Percentiles rank a stretch among this genome's conserved stretches.
Conservation (phyloP, 2,113 vertebrate genomes). For the Hypomesus transpacificus region DNA sequence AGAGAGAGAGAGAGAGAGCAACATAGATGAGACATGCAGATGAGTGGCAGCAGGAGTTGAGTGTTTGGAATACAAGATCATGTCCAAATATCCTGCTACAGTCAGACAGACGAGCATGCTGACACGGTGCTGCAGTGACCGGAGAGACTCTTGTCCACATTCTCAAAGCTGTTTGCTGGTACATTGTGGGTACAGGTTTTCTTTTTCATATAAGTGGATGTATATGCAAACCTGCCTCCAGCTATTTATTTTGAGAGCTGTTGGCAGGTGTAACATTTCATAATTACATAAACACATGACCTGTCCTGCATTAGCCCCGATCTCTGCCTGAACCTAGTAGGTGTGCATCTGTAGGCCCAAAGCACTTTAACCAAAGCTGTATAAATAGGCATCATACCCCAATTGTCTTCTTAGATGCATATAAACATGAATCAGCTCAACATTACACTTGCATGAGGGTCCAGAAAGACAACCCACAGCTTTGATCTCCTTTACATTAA, state of each 20-base stretch:
- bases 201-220: not conserved
- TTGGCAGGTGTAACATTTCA: constrained; percentile 42
- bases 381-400: constrained; percentile 48
- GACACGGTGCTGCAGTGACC: constrained; percentile 19
- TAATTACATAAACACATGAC: constrained; percentile 48
- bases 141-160: constrained; percentile 1
- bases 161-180: too few species aligned
- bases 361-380: constrained; percentile 62
- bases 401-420: constrained; percentile 52
- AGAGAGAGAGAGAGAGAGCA: constrained; percentile 19
- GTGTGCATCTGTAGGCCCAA: constrained; percentile 57
- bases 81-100: not conserved
- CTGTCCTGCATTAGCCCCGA: constrained; percentile 53
- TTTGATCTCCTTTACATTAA: constrained; percentile 59
- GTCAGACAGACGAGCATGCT: constrained; percentile 31
- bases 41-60: constrained; percentile 29
- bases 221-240: not conserved
- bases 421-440: constrained; percentile 58
- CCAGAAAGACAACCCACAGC: constrained; percentile 55
- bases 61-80: constrained; percentile 12
- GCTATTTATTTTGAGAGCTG: constrained; percentile 30
- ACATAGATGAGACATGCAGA: constrained; percentile 11
- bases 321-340: constrained; percentile 58
- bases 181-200: not conserved
- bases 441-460: constrained; percentile 63